Evolutionary conservation across 2,113 vertebrate genomes (phyloP).

Genomic region (Rhodinocichla rosea): DNA sequence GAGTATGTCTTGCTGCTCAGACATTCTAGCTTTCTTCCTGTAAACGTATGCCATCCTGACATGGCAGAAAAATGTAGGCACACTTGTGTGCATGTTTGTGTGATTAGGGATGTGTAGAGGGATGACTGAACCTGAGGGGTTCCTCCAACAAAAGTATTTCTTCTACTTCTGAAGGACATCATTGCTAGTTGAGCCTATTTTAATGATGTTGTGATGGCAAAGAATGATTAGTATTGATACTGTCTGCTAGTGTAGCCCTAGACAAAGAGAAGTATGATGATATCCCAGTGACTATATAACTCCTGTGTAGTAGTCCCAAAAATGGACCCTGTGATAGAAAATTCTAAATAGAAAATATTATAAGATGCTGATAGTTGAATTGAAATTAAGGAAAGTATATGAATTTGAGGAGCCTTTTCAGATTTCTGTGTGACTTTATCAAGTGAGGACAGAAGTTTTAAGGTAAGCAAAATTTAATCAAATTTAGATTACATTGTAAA

Average conservation of each 20-base stretch:
- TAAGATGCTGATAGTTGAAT: not conserved
- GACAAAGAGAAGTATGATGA: not conserved
- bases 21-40: not conserved
- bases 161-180: not conserved
- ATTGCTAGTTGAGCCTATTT: not conserved
- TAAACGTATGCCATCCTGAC: not conserved
- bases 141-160: not conserved
- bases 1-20: not conserved
- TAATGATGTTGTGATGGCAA: not conserved
- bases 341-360: not conserved
- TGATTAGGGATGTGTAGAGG: not conserved
- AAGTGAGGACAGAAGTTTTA: not conserved
- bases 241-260: not conserved
- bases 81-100: not conserved
- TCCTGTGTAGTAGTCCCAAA: not conserved
- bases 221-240: not conserved
- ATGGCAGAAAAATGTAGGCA: not conserved
- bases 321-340: not conserved
- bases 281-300: not conserved
- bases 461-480: not conserved
- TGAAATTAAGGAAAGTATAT: not conserved
- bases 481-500: not conserved
- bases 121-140: not conserved
- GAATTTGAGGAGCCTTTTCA: not conserved
- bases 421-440: not conserved